Percentiles rank a stretch among this genome's conserved stretches.
These are phyloP conservation scores for Martes martes DNA, from an alignment of 2,113 vertebrate genomes.

Conservation along the genomic window DNA sequence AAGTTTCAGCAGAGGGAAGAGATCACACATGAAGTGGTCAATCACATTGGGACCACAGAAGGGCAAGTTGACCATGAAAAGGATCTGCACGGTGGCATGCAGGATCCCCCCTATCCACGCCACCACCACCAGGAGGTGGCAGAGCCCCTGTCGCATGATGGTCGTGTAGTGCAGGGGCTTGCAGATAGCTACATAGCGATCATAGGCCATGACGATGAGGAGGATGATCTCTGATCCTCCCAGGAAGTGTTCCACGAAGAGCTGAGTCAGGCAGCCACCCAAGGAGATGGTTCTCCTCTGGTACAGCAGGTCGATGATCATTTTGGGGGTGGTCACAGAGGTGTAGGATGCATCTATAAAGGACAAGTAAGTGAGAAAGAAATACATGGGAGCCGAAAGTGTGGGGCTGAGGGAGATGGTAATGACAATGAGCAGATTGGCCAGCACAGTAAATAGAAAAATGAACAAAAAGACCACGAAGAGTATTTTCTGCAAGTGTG, in stretches of 20 bases:
- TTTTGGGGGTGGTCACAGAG: slow-evolving; percentile 66
- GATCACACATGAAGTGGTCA: slow-evolving; percentile 74
- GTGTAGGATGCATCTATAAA: slow-evolving; percentile 72
- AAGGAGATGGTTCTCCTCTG: slow-evolving; percentile 55
- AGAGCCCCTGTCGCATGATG: slow-evolving; percentile 54
- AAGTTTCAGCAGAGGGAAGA: slow-evolving; percentile 71
- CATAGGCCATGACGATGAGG: slow-evolving; percentile 72
- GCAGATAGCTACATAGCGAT: slow-evolving; percentile 69
- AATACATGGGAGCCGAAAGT: slow-evolving; percentile 68
- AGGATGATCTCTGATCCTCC: slow-evolving; percentile 66
- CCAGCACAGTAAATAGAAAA: slow-evolving; percentile 46
- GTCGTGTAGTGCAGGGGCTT: slow-evolving; percentile 65
- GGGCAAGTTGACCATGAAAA: slow-evolving; percentile 58
- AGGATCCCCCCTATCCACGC: slow-evolving; percentile 54
- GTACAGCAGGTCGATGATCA: slow-evolving; percentile 50
- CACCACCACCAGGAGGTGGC: slow-evolving; percentile 37
- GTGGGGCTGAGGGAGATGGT: slow-evolving; percentile 44
- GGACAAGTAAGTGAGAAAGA: slow-evolving; percentile 70
- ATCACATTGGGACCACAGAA: slow-evolving; percentile 64
- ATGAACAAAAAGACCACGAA: slow-evolving; percentile 60
- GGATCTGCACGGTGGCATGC: slow-evolving; percentile 60
- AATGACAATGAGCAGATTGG: slow-evolving; percentile 39
- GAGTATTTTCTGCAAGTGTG: slow-evolving; percentile 48
- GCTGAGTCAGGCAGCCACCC: slow-evolving; percentile 55
- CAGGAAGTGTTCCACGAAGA: slow-evolving; percentile 67